These are phyloP conservation scores for Tachycineta bicolor DNA, from an alignment of 2,113 vertebrate species.

Conservation along the genomic window DNA sequence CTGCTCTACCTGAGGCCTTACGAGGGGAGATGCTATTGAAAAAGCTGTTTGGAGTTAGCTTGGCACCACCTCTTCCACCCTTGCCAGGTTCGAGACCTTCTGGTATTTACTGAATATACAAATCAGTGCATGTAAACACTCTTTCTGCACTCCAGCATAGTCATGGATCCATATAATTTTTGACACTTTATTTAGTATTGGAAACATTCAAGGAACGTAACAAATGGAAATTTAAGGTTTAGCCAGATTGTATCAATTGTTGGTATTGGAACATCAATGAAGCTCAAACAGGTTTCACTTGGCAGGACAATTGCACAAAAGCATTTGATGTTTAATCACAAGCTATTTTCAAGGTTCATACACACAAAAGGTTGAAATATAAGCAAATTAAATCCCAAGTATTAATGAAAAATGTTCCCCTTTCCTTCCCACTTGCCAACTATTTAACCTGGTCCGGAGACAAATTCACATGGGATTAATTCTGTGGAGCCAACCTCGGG, in stretches of 20 bases:
- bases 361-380: constrained; percentile 26
- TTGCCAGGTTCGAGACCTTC: neutral
- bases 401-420: constrained; percentile 30
- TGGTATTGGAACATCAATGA: constrained; percentile 39
- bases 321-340: constrained; percentile 29
- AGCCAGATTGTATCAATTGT: constrained; percentile 50
- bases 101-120: neutral
- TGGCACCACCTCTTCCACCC: neutral
- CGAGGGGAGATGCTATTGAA: neutral
- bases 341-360: constrained; percentile 33
- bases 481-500: neutral
- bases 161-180: neutral
- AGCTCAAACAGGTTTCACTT: constrained; percentile 51
- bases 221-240: constrained; percentile 45
- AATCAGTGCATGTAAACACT: neutral
- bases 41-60: neutral
- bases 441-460: constrained; percentile 52
- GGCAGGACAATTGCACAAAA: constrained; percentile 38
- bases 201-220: neutral
- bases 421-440: constrained; percentile 17
- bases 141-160: neutral
- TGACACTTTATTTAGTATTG: constrained; percentile 36
- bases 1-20: neutral
- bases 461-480: neutral
- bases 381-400: constrained; percentile 20